Evolutionary conservation across 2,888 invertebrate genomes (phyloP).

Genomic region (Anodontia alba): DNA sequence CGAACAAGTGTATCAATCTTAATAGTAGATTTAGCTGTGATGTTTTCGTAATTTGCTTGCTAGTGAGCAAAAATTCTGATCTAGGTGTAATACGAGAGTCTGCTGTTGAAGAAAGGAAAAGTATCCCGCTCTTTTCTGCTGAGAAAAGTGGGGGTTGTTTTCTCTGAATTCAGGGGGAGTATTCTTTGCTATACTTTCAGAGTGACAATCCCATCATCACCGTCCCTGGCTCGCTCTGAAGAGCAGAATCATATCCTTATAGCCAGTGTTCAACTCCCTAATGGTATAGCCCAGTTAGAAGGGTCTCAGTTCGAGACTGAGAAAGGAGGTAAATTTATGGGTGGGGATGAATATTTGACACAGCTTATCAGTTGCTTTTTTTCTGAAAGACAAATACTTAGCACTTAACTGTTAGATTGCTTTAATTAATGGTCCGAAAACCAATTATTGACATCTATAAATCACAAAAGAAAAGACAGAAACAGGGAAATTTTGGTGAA

Average conservation of each 20-base stretch:
- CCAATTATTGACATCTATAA: neutral
- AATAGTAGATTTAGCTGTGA: too few relatives aligned
- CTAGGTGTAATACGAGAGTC: too few relatives aligned
- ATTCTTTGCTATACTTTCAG: conserved; percentile 62
- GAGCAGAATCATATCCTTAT: conserved; percentile 99
- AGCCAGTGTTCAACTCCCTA: conserved; percentile 98
- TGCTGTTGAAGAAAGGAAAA: neutral
- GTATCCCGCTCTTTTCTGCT: neutral
- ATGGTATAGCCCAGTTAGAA: conserved; percentile 99
- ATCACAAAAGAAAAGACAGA: too few relatives aligned
- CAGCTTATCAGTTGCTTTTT: too few relatives aligned
- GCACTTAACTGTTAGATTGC: neutral
- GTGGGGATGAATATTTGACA: neutral
- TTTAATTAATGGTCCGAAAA: neutral
- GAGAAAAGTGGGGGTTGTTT: neutral
- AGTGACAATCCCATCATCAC: conserved; percentile 54
- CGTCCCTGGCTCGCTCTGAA: conserved; percentile 89
- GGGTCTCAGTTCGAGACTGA: conserved; percentile 99
- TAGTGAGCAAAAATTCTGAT: too few relatives aligned
- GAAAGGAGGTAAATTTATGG: conserved; percentile 90
- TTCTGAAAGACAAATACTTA: neutral
- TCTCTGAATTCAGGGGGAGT: conserved; percentile 30
- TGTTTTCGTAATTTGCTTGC: too few relatives aligned
- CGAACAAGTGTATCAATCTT: too few relatives aligned
- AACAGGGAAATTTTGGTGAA: too few relatives aligned